These are phyloP conservation scores for Dromas ardeola DNA, from an alignment of 2,113 vertebrate species.

Conservation along the genomic window DNA sequence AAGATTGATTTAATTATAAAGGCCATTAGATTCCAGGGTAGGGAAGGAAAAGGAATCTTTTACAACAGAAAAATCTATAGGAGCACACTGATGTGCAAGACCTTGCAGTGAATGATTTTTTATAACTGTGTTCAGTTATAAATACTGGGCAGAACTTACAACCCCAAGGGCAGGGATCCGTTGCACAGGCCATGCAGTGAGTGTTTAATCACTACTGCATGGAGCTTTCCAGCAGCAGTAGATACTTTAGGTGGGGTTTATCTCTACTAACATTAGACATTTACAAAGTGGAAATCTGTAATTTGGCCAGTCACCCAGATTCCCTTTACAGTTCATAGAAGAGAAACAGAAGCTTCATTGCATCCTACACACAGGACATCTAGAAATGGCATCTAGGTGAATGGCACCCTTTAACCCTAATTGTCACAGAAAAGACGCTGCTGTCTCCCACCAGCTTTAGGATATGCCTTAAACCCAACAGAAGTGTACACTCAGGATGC, in stretches of 20 bases:
- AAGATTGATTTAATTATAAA: constrained; percentile 38
- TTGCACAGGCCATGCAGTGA: background rate
- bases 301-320: background rate
- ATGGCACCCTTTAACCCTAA: background rate
- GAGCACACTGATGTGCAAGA: background rate
- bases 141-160: background rate
- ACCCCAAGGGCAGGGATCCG: background rate
- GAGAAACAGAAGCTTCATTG: background rate
- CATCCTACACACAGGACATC: background rate
- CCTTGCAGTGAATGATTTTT: background rate
- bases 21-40: background rate
- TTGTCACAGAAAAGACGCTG: background rate
- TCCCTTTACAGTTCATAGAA: background rate
- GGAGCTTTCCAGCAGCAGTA: background rate
- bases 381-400: background rate
- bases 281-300: background rate
- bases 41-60: constrained; percentile 1
- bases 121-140: background rate
- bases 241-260: background rate
- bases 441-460: background rate
- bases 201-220: background rate
- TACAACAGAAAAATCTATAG: constrained; percentile 31
- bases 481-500: background rate
- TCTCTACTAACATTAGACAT: background rate
- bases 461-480: background rate